A percentile compares a stretch with the other conserved stretches of the same genome.
phyloP scores from a whole-genome alignment of 2,797 vertebrate genomes.

The Enteromius unitaeniatus region DNA sequence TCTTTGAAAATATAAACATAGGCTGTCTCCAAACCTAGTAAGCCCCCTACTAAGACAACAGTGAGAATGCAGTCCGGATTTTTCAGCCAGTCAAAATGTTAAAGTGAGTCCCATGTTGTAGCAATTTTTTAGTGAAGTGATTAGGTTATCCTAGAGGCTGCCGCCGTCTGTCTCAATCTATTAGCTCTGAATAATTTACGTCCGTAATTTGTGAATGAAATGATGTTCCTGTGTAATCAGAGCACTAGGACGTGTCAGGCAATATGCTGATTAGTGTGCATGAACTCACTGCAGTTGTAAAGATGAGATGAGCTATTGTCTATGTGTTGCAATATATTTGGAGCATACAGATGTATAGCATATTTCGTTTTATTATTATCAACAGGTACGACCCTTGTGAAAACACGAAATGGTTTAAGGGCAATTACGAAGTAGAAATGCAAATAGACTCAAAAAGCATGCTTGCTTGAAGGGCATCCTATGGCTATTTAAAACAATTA shows the following conservation, averaged over 20 bases:
- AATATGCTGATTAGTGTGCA: slow-evolving; percentile 73
- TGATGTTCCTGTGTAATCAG: slow-evolving; percentile 89
- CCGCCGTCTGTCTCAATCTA: slow-evolving; percentile 18
- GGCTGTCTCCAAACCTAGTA: background rate
- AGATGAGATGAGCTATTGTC: slow-evolving; percentile 3
- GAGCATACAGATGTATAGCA: background rate
- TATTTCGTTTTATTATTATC: background rate
- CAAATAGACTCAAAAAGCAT: slow-evolving; percentile 3
- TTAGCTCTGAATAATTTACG: slow-evolving; percentile 84
- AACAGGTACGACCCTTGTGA: background rate
- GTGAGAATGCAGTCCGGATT: background rate
- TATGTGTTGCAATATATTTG: background rate
- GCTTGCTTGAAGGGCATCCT: background rate
- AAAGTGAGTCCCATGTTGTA: slow-evolving; percentile 9
- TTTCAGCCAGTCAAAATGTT: background rate
- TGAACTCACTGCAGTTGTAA: slow-evolving; percentile 12
- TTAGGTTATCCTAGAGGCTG: slow-evolving; percentile 27
- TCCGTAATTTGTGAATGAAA: slow-evolving; percentile 90
- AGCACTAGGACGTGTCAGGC: slow-evolving; percentile 86
- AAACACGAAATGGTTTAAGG: background rate
- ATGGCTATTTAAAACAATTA: slow-evolving; percentile 12
- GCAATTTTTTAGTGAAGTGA: slow-evolving; percentile 22
- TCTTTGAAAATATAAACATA: background rate
- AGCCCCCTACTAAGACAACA: background rate
- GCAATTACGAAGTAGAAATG: slow-evolving; percentile 15